Evolutionary conservation across 2,797 vertebrate species (phyloP).

Genomic region (Pogonophryne albipinna): DNA sequence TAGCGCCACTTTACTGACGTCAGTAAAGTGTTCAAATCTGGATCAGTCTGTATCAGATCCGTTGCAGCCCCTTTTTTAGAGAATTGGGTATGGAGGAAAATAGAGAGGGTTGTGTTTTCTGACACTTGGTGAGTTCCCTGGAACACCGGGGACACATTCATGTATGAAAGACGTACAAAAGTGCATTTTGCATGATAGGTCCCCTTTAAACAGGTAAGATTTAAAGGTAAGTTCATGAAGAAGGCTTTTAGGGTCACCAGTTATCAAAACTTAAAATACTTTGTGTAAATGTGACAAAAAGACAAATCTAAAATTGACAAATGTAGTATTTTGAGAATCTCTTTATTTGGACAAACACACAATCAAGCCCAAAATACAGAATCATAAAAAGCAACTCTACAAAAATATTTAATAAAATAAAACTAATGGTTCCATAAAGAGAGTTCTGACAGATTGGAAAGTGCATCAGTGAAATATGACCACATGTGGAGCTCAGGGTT

Average conservation of each 20-base stretch:
- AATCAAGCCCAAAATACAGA: conserved; percentile 56
- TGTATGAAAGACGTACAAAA: no score
- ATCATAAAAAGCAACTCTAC: conserved; percentile 47
- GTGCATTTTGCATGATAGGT: no score
- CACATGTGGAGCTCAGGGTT: conserved; percentile 1
- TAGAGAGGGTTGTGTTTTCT: no score
- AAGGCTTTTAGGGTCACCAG: no score
- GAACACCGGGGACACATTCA: no score
- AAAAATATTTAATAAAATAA: conserved; percentile 38
- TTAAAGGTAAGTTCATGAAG: background rate
- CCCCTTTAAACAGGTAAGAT: background rate
- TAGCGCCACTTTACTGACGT: no score
- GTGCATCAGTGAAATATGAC: conserved; percentile 72
- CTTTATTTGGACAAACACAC: conserved; percentile 78
- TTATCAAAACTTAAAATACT: background rate
- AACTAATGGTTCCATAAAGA: conserved; percentile 49
- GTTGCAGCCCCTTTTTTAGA: no score
- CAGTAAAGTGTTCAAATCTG: no score
- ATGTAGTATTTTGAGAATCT: conserved; percentile 46
- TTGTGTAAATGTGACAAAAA: background rate
- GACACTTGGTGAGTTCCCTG: no score
- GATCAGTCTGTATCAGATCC: no score
- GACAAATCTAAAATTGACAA: background rate
- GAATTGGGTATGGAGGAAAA: no score
- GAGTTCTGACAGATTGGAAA: conserved; percentile 68